Percentiles rank a stretch among this genome's conserved stretches.
These are phyloP conservation scores for Epsilonema sp. DNA, from an alignment of 2,888 invertebrate species.

Conservation along the genomic window DNA sequence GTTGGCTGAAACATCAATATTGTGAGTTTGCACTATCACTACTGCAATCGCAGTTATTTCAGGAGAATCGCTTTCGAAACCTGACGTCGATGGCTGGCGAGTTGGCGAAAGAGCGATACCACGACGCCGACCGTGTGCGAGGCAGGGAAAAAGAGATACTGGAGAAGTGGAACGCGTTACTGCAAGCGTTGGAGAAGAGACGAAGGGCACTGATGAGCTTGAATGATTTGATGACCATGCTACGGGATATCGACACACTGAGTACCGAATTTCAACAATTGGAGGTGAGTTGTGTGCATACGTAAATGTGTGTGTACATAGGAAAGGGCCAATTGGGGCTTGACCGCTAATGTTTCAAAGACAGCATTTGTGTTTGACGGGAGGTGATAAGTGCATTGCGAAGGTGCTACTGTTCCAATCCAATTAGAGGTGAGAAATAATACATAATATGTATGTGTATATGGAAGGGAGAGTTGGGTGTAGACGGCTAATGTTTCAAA, in stretches of 20 bases:
- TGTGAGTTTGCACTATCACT: no score
- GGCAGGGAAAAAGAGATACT: conserved; percentile 23
- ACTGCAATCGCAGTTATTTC: no score
- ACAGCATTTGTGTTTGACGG: no score
- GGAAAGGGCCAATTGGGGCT: neutral
- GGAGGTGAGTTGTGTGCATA: conserved; percentile 41
- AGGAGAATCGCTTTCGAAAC: conserved; percentile 78
- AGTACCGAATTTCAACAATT: conserved; percentile 60
- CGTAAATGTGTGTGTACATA: neutral
- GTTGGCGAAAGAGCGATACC: conserved; percentile 70
- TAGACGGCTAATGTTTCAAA: no score
- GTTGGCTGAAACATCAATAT: no score
- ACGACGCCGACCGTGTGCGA: conserved; percentile 59
- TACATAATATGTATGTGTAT: no score
- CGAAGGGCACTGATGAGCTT: conserved; percentile 41
- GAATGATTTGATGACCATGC: conserved; percentile 62
- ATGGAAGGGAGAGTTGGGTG: no score
- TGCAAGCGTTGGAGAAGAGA: conserved; percentile 59
- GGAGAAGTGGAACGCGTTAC: conserved; percentile 53
- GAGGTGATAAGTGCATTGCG: no score
- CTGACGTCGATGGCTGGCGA: conserved; percentile 80
- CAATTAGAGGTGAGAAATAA: no score
- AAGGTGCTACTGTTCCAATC: no score
- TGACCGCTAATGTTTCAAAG: neutral
- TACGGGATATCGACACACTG: conserved; percentile 76